Base-by-base conservation (phyloP, 2,888 invertebrate species). In the Drosophila macrospina region DNA sequence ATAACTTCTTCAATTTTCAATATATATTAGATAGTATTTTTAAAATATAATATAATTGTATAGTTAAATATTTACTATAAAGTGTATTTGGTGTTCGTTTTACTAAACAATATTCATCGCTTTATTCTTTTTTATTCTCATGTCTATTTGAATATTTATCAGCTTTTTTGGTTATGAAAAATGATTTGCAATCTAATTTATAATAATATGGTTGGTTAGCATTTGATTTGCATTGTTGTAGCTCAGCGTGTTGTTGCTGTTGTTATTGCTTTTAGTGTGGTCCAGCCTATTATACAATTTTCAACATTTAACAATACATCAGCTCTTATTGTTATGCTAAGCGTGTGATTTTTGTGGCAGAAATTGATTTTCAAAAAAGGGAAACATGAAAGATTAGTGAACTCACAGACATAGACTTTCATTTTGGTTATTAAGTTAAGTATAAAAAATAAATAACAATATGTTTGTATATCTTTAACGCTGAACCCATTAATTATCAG, bases 151-250 rank as follows among this genome's bases (percentile, higher is more conserved):
- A 13, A 42, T 54, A 42, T 42, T 54, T 54, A 54, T 48, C 5
- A 5, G 24, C 10, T 41, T 47, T 41, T 30, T 26, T 52, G 64
- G 51, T 68, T 82, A 78, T 85, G 61, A 85, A 74, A 80, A 69
- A 87, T 78, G 69, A 74, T 72, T 78, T 84, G 55, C 47, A 64
- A 73, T 77, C 69, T 48, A 80, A 82, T 82, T 85, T 80, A 68
- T 81, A 74, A 74, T 81, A 69, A 79, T 66, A 77, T 42, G 70
- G 42, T 56, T 42, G 70, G 42, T 56, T 55, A 13, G 52, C 7
- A 59, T 64, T 57, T 76, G 63, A 60, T 67, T 67, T 50, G 36
- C 37, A 36, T 51, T 57, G 62, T 10, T 41, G n/a, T 52, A 24
- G 5, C 5, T 50, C 50, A 52, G 50, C n/a, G 11, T 39, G 48